These are phyloP conservation scores for Pontoporia blainvillei DNA, from an alignment of 2,113 vertebrate species.

Conservation along the genomic window DNA sequence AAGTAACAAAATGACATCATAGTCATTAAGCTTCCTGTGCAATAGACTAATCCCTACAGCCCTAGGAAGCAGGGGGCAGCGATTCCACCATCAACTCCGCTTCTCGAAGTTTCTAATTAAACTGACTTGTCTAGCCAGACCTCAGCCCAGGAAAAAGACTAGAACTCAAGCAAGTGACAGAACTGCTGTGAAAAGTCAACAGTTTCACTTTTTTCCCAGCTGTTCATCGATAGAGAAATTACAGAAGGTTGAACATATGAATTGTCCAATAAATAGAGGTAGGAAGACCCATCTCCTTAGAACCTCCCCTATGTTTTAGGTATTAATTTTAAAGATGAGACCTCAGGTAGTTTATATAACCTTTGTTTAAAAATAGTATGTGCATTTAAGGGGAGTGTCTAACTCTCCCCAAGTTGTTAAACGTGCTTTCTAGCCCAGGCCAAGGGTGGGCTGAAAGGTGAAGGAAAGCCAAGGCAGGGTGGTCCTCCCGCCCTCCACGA, in stretches of 20 bases:
- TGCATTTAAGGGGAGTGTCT: not conserved
- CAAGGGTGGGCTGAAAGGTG: not conserved
- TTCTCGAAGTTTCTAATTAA: not conserved
- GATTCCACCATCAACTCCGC: not conserved
- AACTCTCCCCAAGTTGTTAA: not conserved
- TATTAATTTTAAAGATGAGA: not conserved
- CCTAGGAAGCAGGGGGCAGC: not conserved
- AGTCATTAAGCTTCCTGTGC: not conserved
- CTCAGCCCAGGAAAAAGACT: not conserved
- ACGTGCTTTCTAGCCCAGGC: not conserved
- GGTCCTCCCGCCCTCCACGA: fast-evolving
- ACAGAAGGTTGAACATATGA: not conserved
- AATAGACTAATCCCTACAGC: not conserved
- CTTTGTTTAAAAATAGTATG: not conserved
- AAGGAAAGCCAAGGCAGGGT: not conserved
- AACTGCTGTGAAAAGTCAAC: not conserved
- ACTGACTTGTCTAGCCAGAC: not conserved
- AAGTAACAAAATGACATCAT: not conserved
- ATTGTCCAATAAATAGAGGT: not conserved
- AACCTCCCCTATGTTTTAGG: not conserved
- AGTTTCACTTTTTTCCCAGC: not conserved
- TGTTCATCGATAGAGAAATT: not conserved
- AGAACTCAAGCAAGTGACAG: not conserved
- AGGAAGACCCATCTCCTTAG: not conserved
- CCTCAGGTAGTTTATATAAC: not conserved